phyloP scores from a whole-genome alignment of 2,797 vertebrate species.

The Gymnothorax javanicus region DNA sequence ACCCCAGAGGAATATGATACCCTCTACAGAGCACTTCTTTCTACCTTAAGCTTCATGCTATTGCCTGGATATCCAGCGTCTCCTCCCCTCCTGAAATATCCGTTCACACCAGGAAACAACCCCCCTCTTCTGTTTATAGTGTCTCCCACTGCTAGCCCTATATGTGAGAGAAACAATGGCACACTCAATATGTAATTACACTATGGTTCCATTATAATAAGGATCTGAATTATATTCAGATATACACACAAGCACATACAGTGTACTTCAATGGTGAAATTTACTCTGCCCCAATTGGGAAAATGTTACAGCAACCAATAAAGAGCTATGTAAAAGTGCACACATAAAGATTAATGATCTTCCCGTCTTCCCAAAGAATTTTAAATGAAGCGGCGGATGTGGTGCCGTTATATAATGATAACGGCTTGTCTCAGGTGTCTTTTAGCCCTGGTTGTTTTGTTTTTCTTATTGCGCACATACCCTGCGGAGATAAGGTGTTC shows the following conservation, averaged over 20 bases:
- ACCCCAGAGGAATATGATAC: background rate
- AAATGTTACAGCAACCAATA: background rate
- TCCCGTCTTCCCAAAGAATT: background rate
- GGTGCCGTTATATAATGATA: background rate
- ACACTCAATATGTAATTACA: background rate
- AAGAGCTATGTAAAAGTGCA: background rate
- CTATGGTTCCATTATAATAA: background rate
- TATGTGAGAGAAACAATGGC: background rate
- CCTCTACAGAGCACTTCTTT: background rate
- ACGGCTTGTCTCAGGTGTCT: background rate
- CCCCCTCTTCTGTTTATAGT: background rate
- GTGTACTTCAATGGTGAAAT: background rate
- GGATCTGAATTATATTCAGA: background rate
- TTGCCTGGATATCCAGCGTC: background rate
- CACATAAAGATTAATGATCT: background rate
- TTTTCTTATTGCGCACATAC: background rate
- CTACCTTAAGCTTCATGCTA: background rate
- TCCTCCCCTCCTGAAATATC: background rate
- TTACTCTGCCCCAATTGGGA: background rate
- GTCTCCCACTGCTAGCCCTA: background rate
- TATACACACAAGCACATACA: background rate
- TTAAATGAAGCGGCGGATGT: background rate
- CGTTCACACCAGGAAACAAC: background rate
- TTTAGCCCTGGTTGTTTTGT: background rate
- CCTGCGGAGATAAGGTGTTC: slow-evolving; percentile 42